Base-by-base conservation (phyloP, 2,888 invertebrate genomes). In the Dilophus febrilis region DNA sequence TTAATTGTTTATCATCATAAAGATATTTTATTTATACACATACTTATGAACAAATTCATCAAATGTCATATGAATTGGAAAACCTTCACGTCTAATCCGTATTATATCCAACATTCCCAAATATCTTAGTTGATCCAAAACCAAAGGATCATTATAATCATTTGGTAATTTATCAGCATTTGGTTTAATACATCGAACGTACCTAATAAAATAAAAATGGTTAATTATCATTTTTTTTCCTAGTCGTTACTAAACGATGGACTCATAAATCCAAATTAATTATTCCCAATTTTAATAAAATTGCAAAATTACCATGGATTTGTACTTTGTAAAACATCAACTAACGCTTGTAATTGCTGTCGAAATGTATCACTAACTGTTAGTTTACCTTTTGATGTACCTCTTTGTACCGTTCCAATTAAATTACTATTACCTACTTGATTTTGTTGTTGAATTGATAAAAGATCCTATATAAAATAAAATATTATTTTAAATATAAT, bases 101-200 rank as follows among this genome's bases (percentile, higher is more conserved):
- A 91, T 90, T 48, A 91, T 90, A 59, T 91, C 90, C 57, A 88
- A 68, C 87, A 91, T 90, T 44, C 90, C 91, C 44, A 91, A 69
- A 65, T 91, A 91, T 52, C 79, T 77, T 37, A 91, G 66, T 61
- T 91, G 91, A 53, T 88, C 87, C 49, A 85, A 64, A 2, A 91
- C 90, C 42, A 90, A 65, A 40, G 74, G 72, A 42, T 79, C 77
- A 56, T 79, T 80, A 61, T 82, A 91, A 52, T 75, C 72, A 52
- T 86, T 75, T 0, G 86, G 73, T 40, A 73, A 69, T 59, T 91
- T 91, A 51, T 79, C 71, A 58, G 80, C 74, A 58, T 91, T 91
- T 1, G 91, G 90, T 53, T 91, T 91, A 51, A 91, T 90, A 58
- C 91, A 91, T 34, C 91, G 72, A 28, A 88, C 88, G 59, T 90